Evolutionary conservation across 2,113 vertebrate species (phyloP).

Genomic region (Mirounga angustirostris): DNA sequence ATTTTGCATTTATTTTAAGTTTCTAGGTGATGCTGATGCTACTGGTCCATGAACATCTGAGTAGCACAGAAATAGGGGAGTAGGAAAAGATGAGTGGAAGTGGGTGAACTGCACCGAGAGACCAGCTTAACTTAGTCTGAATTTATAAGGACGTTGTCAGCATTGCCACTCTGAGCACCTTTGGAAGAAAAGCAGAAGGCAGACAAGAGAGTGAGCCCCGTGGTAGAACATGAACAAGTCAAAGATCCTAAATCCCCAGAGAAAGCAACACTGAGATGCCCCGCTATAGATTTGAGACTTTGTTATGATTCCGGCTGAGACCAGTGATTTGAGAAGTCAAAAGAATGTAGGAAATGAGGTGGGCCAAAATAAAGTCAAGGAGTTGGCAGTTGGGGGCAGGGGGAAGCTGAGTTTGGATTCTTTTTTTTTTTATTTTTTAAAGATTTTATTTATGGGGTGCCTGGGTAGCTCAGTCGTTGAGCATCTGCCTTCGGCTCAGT

Average conservation of each 20-base stretch:
- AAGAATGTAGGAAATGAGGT: neutral
- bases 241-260: neutral
- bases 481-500: no score
- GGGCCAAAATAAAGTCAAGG: neutral
- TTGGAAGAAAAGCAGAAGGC: neutral
- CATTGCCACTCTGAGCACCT: neutral
- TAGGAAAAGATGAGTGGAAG: neutral
- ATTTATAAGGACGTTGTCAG: neutral
- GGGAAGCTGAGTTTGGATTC: neutral
- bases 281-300: neutral
- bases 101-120: neutral
- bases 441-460: no score
- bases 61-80: neutral
- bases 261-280: neutral
- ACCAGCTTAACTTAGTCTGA: neutral
- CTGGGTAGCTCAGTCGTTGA: no score
- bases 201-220: neutral
- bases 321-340: neutral
- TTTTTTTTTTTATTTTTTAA: neutral
- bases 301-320: neutral
- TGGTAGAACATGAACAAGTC: neutral
- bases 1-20: neutral
- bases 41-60: neutral
- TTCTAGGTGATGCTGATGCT: neutral
- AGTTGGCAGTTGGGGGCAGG: neutral